A percentile compares a stretch with the other conserved stretches of the same genome.
phyloP scores from a whole-genome alignment of 2,797 vertebrate genomes.

The Rhinophrynus dorsalis region DNA sequence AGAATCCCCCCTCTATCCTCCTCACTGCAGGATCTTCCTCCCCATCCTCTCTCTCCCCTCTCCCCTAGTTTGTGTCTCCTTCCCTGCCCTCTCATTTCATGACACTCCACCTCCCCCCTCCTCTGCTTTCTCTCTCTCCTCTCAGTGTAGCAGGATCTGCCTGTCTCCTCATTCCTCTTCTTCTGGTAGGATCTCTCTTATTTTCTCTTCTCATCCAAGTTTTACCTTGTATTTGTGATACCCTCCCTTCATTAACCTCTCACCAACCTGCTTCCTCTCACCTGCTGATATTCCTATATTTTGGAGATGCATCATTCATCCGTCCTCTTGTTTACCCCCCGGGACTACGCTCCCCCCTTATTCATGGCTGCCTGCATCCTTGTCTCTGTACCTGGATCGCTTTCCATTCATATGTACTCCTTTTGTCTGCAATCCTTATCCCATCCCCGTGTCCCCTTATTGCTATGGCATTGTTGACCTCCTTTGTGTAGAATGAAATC shows the following conservation, averaged over 20 bases:
- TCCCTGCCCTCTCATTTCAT: conserved; percentile 30
- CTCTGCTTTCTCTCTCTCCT: conserved; percentile 19
- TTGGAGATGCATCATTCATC: too few species aligned
- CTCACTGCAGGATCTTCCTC: background rate
- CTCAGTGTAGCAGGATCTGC: conserved; percentile 12
- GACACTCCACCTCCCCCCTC: conserved; percentile 19
- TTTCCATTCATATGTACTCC: too few species aligned
- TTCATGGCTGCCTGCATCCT: too few species aligned
- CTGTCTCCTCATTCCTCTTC: background rate
- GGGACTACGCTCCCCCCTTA: too few species aligned
- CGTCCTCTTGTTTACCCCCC: too few species aligned
- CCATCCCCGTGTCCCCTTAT: too few species aligned
- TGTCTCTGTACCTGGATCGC: too few species aligned
- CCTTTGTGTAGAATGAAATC: too few species aligned
- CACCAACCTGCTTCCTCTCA: background rate
- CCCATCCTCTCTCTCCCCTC: conserved; percentile 10
- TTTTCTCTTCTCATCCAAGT: background rate
- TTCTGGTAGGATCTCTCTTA: conserved; percentile 20
- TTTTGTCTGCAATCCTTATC: too few species aligned
- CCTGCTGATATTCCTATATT: too few species aligned
- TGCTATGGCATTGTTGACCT: too few species aligned
- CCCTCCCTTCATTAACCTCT: background rate
- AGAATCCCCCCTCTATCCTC: too few species aligned
- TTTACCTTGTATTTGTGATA: background rate
- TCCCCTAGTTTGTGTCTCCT: conserved; percentile 7